phyloP scores from a whole-genome alignment of 2,113 vertebrate species.

The Hemibagrus wyckioides region DNA sequence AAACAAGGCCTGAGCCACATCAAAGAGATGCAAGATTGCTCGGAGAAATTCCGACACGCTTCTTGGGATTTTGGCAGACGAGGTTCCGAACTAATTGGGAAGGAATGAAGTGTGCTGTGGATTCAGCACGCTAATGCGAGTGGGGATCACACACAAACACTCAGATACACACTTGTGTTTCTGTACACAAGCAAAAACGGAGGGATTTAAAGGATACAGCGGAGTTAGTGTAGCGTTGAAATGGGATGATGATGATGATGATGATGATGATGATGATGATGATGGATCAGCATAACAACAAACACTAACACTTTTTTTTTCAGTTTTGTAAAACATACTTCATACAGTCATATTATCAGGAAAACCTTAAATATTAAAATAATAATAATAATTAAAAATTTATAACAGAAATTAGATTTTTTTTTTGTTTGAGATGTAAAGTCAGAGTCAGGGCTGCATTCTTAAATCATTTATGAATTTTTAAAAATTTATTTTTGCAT shows the following conservation, averaged over 20 bases:
- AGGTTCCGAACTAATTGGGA: conserved; percentile 40
- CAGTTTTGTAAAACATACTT: neutral
- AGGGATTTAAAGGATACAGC: neutral
- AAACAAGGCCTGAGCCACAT: conserved; percentile 50
- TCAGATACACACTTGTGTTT: conserved; percentile 2
- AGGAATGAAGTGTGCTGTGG: conserved; percentile 28
- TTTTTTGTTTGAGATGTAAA: no score
- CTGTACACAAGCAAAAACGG: neutral
- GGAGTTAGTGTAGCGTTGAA: neutral
- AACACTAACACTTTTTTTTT: neutral
- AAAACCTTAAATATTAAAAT: neutral
- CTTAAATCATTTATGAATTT: no score
- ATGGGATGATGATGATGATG: neutral
- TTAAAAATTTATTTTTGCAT: no score
- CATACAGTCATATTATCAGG: neutral
- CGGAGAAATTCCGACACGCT: conserved; percentile 39
- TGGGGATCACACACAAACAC: conserved; percentile 23
- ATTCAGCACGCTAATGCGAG: conserved; percentile 21
- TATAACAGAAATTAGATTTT: no score
- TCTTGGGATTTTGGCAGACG: conserved; percentile 36
- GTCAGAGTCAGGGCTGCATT: no score
- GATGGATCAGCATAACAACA: neutral
- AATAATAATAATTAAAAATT: neutral
- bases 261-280: neutral
- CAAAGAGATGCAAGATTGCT: conserved; percentile 42